Evolutionary conservation across 1,140 invertebrate genomes (phyloP), one percentile per base, ranked within the genome.

Genomic region (Pollicipes pollicipes): DNA sequence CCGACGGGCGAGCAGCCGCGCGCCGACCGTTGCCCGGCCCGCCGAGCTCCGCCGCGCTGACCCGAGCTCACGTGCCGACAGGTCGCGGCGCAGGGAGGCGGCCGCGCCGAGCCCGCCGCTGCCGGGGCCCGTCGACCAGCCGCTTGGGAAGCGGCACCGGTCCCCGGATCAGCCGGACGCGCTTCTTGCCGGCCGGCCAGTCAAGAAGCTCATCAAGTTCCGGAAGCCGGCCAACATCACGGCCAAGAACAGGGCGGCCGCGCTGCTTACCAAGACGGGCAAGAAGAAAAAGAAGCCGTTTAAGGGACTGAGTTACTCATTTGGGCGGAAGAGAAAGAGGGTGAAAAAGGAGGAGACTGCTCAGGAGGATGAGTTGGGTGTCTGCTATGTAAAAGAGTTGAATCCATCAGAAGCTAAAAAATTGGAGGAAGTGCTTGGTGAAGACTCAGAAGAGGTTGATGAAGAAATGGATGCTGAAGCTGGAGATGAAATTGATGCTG

Each of bases 231-330:
- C 45, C 21, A 58, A 58, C 45, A 58, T 58, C 45, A 58, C 45
- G 10, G 45, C 45, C 45, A 58, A 58, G 24, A 58, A 58, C 21
- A 58, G 24, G 45, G 45, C 45, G 45, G 45, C 45, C 2, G 45
- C 45, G 45, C 45, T 58, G 45, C 45, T 58, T 21, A 58, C 45
- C 10, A 58, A 58, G 21, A 74, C 70, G 28, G 72, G 71, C 13
- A 75, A 75, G 45, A 75, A 69, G 45, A 74, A 74, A 66, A 75
- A 73, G 71, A 73, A 73, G 37, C 72, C 74, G 73, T 75, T 74
- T 69, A 72, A 73, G 28, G 74, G 74, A 27, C 70, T 75, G 6
- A 75, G 70, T 26, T 75, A 75, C 58, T 75, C 74, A 37, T 75
- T 75, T 71, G 68, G 30, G 21, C 71, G 37, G 26, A 74, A 73